phyloP scores from a whole-genome alignment of 2,797 vertebrate species.

The Periparus ater region DNA sequence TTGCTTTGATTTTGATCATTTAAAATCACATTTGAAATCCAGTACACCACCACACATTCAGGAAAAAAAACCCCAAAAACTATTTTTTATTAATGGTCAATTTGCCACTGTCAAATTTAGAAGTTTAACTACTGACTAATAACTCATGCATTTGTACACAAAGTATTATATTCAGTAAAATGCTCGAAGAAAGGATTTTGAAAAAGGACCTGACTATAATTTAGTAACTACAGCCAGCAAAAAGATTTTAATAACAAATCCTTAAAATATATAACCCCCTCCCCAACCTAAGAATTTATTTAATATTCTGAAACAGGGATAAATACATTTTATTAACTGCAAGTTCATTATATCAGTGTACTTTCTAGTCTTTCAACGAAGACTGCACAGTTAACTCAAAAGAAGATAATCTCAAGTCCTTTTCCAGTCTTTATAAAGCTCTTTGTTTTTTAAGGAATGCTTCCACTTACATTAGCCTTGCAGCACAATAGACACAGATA shows the following conservation, averaged over 20 bases:
- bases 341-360: neutral
- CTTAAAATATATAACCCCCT: neutral
- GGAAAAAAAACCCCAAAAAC: rapidly evolving
- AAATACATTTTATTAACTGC: neutral
- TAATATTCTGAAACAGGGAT: neutral
- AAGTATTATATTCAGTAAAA: neutral
- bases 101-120: neutral
- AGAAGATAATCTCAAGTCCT: neutral
- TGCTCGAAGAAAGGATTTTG: neutral
- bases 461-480: neutral
- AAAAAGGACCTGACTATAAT: neutral
- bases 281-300: neutral
- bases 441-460: neutral
- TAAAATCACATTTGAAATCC: neutral
- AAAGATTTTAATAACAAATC: neutral
- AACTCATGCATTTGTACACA: neutral
- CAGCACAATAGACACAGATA: neutral
- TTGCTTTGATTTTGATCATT: neutral
- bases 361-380: neutral
- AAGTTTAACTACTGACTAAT: neutral
- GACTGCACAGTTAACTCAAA: neutral
- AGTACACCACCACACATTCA: rapidly evolving
- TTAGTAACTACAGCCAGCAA: neutral
- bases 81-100: neutral
- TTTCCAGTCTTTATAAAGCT: neutral